Evolutionary conservation across 2,888 invertebrate species (phyloP), one percentile per base, ranked within the genome.

Genomic region (Zhuqinia jingwanae): DNA sequence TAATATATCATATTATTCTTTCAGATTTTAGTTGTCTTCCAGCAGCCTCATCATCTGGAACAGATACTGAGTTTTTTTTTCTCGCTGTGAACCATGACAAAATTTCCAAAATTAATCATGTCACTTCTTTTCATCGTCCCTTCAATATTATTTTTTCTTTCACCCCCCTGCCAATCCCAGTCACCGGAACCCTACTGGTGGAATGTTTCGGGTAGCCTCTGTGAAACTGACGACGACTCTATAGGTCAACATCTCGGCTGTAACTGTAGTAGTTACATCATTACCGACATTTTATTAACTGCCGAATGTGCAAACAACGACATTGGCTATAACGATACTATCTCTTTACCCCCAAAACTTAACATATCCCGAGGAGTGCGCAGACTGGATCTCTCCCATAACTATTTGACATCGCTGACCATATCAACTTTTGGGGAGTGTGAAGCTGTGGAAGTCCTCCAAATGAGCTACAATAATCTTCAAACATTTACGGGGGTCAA

Each of bases 341-440:
- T 75, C 15, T 0, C 45, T 0, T 65, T 89, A 2, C 90, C 90
- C 0, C 75, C 53, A 2, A 13, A 70, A 25, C 36, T 90, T 11
- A 90, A 90, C 53, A 87, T 90, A 11, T 89, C 89, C 8, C 80
- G 56, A n/a, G 87, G 86, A 17, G 87, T 90, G 15, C 50, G 87
- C 27, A 76, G 42, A 0, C 56, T 90, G 6, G 89, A 90, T 60
- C 85, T 90, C 2, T 85, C 87, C 11, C 65, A 68, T 6, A 90
- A 90, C 60, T 20, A 73, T 5, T 22, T 90, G 10, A 65, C 45
- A 8, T 56, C n/a, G 6, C 73, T 90, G 15, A 83, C 80, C 13
- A 82, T 58, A 1, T 42, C 77, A 6, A 90, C 88, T 11, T 90
- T 90, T 60, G 89, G 89, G 13, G 60, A 68, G 11, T 89, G 90